phyloP scores from a whole-genome alignment of 2,888 invertebrate species.

The Drosophila austrosaltans region DNA sequence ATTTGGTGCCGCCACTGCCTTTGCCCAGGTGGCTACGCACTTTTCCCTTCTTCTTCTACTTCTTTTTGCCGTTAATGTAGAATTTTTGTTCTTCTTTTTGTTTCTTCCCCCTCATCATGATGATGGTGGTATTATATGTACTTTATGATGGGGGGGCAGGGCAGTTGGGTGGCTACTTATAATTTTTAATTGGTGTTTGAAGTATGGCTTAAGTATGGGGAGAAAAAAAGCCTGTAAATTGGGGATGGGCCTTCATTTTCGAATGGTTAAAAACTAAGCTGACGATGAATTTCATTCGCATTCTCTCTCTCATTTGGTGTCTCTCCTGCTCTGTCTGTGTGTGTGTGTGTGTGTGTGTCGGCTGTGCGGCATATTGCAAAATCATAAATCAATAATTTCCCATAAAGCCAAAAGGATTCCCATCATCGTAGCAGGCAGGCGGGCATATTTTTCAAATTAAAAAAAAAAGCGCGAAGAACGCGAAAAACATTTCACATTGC shows the following conservation, averaged over 20 bases:
- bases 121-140: slow-evolving; percentile 9
- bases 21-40: slow-evolving; percentile 73
- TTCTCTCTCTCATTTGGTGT: background rate
- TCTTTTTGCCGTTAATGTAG: slow-evolving; percentile 1
- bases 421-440: slow-evolving; percentile 39
- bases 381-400: slow-evolving; percentile 73
- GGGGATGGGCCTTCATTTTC: slow-evolving; percentile 18
- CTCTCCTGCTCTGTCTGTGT: background rate
- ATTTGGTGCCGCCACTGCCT: slow-evolving; percentile 58
- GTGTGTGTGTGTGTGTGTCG: background rate
- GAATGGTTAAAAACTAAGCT: slow-evolving; percentile 7
- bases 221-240: background rate
- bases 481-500: slow-evolving; percentile 52
- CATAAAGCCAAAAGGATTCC: slow-evolving; percentile 62
- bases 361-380: slow-evolving; percentile 46
- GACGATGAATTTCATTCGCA: slow-evolving; percentile 2
- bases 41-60: slow-evolving; percentile 50
- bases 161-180: slow-evolving; percentile 58
- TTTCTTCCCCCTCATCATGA: background rate
- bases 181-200: slow-evolving; percentile 77
- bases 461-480: slow-evolving; percentile 37
- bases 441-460: slow-evolving; percentile 82
- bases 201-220: slow-evolving; percentile 50
- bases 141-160: background rate
- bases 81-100: slow-evolving; percentile 7